Evolutionary conservation across 2,113 vertebrate species (phyloP), one percentile per base, ranked within the genome.

Genomic region (Tupaia chinensis): DNA sequence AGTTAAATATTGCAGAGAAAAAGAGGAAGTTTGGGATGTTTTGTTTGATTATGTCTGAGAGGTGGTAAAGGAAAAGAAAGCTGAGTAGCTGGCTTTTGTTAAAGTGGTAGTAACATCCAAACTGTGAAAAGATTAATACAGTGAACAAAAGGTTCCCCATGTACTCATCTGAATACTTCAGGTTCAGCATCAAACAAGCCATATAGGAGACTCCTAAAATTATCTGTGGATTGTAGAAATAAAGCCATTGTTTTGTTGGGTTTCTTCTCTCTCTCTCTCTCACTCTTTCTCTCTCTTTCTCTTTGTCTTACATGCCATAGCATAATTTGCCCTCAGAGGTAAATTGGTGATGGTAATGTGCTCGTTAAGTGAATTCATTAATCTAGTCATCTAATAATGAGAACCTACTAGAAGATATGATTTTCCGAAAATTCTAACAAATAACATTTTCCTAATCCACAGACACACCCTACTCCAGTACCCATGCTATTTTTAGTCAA

Each of bases 11-110:
- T 92, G 16, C n/a, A 92, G 34, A 81, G n/a, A 53, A 91, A 89
- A 92, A 73, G 5, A 16, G 22, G 60, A 86, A 81, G 16, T 95
- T 86, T 91, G 61, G 20, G 20, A 85, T 88, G n/a, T 72, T 95
- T 92, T 95, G 76, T 93, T 87, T 96, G 84, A 89, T 94, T 95
- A 81, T 60, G 19, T 86, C 54, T 76, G 29, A 97, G 29, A 44
- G 32, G 5, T 94, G 5, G 13, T 56, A 77, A 97, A 96, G 34
- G 14, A 54, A 80, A 91, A 89, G 15, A 95, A 91, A 60, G n/a
- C 9, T 78, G 4, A 61, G 74, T 85, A 27, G 4, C 53, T 93
- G 66, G 11, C 7, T 80, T 95, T 89, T 95, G 63, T 92, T 93
- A 66, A 4, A 70, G 76, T 68, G 61, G 14, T 90, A 23, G 32